Evolutionary conservation across 1,140 invertebrate genomes (phyloP).

Genomic region (Diplogasteroides magnus): DNA sequence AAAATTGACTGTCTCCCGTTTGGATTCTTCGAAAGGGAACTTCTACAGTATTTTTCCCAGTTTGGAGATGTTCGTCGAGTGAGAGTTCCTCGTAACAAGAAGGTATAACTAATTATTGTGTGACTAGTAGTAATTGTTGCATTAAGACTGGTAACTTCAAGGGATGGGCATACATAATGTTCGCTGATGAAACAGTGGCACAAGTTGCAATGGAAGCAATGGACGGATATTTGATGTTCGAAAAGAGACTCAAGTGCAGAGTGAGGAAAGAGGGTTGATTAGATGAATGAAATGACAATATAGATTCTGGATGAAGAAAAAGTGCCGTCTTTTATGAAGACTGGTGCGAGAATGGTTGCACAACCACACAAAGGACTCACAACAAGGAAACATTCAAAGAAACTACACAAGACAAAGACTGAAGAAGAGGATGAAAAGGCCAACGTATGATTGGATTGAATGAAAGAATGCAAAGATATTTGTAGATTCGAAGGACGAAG

Average conservation of each 20-base stretch:
- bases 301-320: constrained; percentile 9
- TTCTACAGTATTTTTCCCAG: constrained; percentile 25
- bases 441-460: not conserved
- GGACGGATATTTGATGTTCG: constrained; percentile 36
- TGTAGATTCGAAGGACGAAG: not conserved
- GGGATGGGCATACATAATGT: constrained; percentile 28
- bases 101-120: constrained; percentile 14
- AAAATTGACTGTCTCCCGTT: constrained; percentile 24
- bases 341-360: constrained; percentile 13
- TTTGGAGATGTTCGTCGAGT: constrained; percentile 26
- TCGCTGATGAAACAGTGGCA: constrained; percentile 26
- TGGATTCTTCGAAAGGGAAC: constrained; percentile 28
- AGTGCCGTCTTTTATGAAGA: constrained; percentile 13
- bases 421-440: constrained; percentile 8
- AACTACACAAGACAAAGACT: constrained; percentile 1
- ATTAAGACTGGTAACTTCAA: constrained; percentile 24
- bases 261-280: not conserved
- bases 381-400: constrained; percentile 14
- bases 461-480: not conserved
- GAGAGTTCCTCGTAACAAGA: constrained; percentile 24
- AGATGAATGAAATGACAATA: not conserved
- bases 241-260: constrained; percentile 23
- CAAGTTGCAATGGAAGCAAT: constrained; percentile 32
- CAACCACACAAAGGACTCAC: constrained; percentile 11
- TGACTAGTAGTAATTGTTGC: not conserved